Conservation (phyloP, 2,113 vertebrate genomes). For the Notiomystis cincta region DNA sequence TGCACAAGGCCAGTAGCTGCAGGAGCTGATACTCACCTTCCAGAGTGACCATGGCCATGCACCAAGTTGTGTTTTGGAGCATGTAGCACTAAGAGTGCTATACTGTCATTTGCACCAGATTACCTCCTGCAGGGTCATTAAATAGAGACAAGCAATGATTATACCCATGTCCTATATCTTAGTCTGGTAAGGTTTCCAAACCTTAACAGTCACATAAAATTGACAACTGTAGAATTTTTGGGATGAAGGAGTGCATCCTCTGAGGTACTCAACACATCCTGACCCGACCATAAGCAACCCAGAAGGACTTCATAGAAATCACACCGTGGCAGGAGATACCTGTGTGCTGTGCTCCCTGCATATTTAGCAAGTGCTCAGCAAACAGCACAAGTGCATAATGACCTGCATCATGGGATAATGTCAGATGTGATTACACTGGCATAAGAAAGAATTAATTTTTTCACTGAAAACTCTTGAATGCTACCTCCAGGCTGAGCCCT, state of each 20-base stretch:
- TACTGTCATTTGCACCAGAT: fast-evolving
- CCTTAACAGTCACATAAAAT: background rate
- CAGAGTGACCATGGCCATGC: background rate
- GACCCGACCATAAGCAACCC: background rate
- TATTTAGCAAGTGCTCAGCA: background rate
- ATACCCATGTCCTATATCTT: background rate
- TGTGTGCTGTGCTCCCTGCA: background rate
- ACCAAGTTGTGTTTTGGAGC: background rate
- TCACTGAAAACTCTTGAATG: background rate
- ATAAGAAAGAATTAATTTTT: background rate
- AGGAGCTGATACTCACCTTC: background rate
- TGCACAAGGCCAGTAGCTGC: background rate
- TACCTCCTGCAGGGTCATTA: background rate
- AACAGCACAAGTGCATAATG: background rate
- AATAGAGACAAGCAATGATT: background rate
- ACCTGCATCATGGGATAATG: background rate
- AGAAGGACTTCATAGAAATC: background rate
- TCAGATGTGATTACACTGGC: background rate
- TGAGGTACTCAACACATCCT: background rate
- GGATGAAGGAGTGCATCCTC: background rate
- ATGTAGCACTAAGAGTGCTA: background rate
- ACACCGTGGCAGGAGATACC: background rate
- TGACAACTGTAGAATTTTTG: background rate
- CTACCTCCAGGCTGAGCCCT: background rate
- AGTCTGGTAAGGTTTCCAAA: background rate